Evolutionary conservation across 2,888 invertebrate species (phyloP).

Genomic region (Drosophila kambysellisi): DNA sequence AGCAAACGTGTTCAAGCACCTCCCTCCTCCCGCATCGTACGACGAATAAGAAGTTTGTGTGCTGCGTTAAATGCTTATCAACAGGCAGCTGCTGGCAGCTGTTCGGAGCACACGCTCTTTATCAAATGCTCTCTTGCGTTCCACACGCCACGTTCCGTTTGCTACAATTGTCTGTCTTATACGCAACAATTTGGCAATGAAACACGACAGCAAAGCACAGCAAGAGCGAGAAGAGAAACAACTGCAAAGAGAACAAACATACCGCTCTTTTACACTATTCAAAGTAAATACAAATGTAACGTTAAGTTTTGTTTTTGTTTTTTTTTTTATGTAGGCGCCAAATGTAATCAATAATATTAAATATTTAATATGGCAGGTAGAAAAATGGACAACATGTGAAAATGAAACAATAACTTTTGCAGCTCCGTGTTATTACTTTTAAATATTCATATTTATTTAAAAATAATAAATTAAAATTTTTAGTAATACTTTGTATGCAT

Average conservation of each 20-base stretch:
- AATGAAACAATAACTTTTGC: neutral
- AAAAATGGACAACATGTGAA: conserved; percentile 15
- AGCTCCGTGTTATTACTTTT: rapidly evolving
- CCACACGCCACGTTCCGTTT: conserved; percentile 31
- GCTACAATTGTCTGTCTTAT: conserved; percentile 67
- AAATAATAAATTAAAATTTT: neutral
- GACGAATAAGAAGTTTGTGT: neutral
- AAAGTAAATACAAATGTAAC: conserved; percentile 77
- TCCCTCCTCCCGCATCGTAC: too few relatives aligned
- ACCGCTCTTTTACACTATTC: conserved; percentile 23
- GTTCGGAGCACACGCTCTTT: conserved; percentile 3
- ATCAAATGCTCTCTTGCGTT: conserved; percentile 22
- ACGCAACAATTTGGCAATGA: conserved; percentile 56
- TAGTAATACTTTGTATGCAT: neutral
- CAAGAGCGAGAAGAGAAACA: conserved; percentile 15
- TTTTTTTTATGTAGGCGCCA: conserved; percentile 47
- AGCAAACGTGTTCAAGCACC: neutral
- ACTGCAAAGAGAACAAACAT: conserved; percentile 21
- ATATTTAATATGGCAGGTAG: conserved; percentile 82
- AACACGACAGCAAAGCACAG: conserved; percentile 1
- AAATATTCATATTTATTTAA: neutral
- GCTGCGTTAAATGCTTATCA: conserved; percentile 41
- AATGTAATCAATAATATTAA: conserved; percentile 84
- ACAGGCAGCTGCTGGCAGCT: conserved; percentile 70
- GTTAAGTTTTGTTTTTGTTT: conserved; percentile 63